phyloP scores from a whole-genome alignment of 2,797 vertebrate genomes.

The Danio jaintianensis region DNA sequence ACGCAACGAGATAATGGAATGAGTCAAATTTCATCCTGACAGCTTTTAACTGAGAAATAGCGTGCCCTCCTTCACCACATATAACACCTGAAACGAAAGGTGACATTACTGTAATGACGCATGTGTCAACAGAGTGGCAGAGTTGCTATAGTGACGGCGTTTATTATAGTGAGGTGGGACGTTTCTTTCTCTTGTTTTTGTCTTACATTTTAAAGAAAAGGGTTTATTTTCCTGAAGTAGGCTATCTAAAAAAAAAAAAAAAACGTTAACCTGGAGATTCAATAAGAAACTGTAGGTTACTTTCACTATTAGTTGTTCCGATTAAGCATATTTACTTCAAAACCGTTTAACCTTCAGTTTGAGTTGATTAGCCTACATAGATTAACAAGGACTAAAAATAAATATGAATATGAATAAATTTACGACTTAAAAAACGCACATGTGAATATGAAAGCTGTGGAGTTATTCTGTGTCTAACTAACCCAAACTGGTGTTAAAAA shows the following conservation, averaged over 20 bases:
- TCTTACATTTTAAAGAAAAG: not conserved
- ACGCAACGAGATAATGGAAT: constrained; percentile 69
- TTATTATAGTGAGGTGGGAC: not conserved
- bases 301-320: no score
- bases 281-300: no score
- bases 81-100: constrained; percentile 32
- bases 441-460: not conserved
- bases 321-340: not conserved
- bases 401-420: not conserved
- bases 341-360: not conserved
- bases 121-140: not conserved
- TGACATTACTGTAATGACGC: constrained; percentile 10
- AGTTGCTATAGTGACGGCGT: not conserved
- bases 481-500: not conserved
- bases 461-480: not conserved
- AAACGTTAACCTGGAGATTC: no score
- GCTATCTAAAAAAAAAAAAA: no score
- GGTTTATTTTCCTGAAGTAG: not conserved
- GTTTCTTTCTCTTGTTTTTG: not conserved
- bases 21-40: constrained; percentile 62
- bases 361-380: not conserved
- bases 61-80: constrained; percentile 46
- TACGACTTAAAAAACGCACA: not conserved
- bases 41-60: not conserved
- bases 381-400: not conserved